Percentiles rank a stretch among this genome's conserved stretches.
phyloP scores from a whole-genome alignment of 2,113 vertebrate species.

The Ornithorhynchus anatinus region DNA sequence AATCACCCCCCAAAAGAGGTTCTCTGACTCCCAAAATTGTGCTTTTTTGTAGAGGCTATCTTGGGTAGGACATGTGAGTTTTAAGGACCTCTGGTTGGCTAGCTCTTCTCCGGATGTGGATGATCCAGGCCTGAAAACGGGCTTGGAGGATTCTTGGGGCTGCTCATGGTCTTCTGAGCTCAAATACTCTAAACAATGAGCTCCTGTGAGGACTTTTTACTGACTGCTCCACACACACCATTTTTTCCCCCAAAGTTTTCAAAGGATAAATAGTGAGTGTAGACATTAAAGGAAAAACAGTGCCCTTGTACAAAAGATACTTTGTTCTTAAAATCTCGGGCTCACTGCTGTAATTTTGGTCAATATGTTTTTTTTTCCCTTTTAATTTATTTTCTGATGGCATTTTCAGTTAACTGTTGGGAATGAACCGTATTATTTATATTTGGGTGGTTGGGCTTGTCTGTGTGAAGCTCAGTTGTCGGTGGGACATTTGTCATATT shows the following conservation, averaged over 20 bases:
- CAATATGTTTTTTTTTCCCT: not conserved
- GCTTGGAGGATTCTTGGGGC: not conserved
- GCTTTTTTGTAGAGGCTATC: no score
- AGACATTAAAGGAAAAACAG: not conserved
- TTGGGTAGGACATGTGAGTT: no score
- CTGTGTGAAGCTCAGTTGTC: not conserved
- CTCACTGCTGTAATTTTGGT: not conserved
- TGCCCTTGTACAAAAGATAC: not conserved
- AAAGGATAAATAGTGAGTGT: not conserved
- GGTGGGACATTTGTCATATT: not conserved
- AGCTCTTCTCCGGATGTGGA: not conserved
- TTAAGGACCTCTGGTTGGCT: not conserved
- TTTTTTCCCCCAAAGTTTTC: not conserved
- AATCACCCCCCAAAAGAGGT: no score
- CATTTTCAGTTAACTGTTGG: not conserved
- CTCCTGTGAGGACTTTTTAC: not conserved
- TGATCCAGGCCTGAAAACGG: not conserved
- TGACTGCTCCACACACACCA: not conserved
- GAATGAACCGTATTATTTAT: not conserved
- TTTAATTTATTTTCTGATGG: not conserved
- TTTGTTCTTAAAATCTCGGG: not conserved
- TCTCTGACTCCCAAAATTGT: no score
- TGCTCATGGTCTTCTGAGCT: not conserved
- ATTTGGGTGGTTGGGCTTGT: not conserved
- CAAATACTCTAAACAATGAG: constrained; percentile 18